phyloP scores from a whole-genome alignment of 1,140 invertebrate species.

The Bombyx mandarina region DNA sequence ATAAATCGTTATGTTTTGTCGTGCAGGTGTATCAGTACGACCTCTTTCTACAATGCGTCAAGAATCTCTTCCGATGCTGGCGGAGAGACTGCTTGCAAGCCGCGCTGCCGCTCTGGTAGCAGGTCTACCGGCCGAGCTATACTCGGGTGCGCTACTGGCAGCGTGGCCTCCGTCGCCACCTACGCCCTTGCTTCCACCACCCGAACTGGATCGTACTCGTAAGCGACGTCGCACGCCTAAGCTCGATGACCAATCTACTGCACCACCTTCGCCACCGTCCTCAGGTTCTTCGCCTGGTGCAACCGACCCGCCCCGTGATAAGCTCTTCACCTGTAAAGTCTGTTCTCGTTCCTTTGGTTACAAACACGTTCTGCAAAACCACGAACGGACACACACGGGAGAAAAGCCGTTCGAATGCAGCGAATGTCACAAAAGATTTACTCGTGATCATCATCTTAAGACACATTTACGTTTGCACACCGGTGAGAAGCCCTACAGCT shows the following conservation, averaged over 20 bases:
- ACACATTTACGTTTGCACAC: conserved; percentile 94
- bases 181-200: conserved; percentile 50
- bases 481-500: conserved; percentile 94
- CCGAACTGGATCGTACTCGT: conserved; percentile 64
- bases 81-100: conserved; percentile 58
- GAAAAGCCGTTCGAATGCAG: conserved; percentile 97
- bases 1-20: conserved; percentile 13
- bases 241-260: conserved; percentile 38
- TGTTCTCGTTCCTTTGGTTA: conserved; percentile 92
- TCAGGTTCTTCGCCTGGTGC: conserved; percentile 59
- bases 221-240: conserved; percentile 57
- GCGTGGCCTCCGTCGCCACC: conserved; percentile 62
- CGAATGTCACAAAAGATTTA: conserved; percentile 95
- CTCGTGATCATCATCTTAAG: conserved; percentile 95
- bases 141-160: conserved; percentile 61
- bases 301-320: conserved; percentile 77
- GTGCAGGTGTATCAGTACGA: conserved; percentile 65
- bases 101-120: conserved; percentile 63
- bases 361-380: conserved; percentile 96
- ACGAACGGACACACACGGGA: conserved; percentile 96
- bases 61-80: conserved; percentile 61
- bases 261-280: conserved; percentile 57
- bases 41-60: conserved; percentile 64
- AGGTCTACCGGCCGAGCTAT: conserved; percentile 61
- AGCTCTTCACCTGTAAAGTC: conserved; percentile 89